Evolutionary conservation across 2,888 invertebrate genomes (phyloP), one percentile per base, ranked within the genome.

Genomic region (Nezara viridula): DNA sequence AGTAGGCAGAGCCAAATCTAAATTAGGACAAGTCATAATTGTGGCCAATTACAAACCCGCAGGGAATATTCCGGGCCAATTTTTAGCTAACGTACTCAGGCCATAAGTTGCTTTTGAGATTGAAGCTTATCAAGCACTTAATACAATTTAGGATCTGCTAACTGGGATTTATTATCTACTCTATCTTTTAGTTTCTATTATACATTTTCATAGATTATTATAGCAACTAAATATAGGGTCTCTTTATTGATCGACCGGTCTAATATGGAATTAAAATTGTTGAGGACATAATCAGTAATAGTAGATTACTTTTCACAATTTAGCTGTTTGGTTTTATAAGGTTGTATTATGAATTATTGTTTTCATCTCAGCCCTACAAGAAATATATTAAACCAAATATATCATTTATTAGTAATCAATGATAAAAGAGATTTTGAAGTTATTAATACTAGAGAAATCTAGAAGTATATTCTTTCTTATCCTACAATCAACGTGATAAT

Each of bases 31-130:
- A 73, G 93, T 94, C 88, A 94, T 94, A 89, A 94, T 95, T 16
- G 95, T 95, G 0, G 95, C 94, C 81, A 95, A 95, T 92, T 95
- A 95, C 92, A 93, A 94, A 91, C 95, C 95, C 0, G 93, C 95
- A 19, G 95, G 95, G 86, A 95, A 95, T 91, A 93, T 93, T 89
- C 93, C 94, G 90, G 94, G 94, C 14, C 93, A 94, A 90, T 94
- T 94, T 91, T 92, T 92, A 3, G 93, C 93, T 86, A 94, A 94
- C 91, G 94, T 93, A 27, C 92, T 92, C 21, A 90, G 91, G n/a
- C 91, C 92, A 85, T 89, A 73, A 77, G 16, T 49, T 50, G 37
- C 50, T 60, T 27, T 27, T 14, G 60, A 60, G 27, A 27, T 27
- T 27, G 60, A 27, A 21, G 50, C 21, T 24, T 55, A 2, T 55